These are phyloP conservation scores for Drosophila melanica DNA, from an alignment of 1,140 invertebrate genomes.

Conservation along the genomic window DNA sequence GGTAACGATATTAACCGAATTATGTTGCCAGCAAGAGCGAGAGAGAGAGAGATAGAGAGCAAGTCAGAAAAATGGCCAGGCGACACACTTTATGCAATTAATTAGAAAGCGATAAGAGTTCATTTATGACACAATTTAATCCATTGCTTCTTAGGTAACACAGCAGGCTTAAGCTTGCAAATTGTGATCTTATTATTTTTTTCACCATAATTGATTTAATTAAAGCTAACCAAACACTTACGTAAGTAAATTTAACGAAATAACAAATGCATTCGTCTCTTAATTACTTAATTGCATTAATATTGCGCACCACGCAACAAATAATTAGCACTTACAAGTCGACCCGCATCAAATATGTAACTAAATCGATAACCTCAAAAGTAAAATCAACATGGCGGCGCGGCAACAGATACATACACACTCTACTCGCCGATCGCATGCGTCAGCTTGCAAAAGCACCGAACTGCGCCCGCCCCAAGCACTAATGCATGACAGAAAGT, in stretches of 20 bases:
- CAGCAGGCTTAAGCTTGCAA: not conserved
- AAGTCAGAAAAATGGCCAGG: not conserved
- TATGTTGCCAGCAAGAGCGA: not conserved
- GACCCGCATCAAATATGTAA: not conserved
- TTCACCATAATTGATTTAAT: no score
- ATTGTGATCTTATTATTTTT: not conserved
- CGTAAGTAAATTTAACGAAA: not conserved
- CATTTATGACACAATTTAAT: no score
- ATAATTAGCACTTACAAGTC: not conserved
- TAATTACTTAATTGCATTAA: not conserved
- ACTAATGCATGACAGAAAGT: slow-evolving; percentile 7
- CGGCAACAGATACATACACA: slow-evolving; percentile 60
- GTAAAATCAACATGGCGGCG: slow-evolving; percentile 66
- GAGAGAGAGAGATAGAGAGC: not conserved
- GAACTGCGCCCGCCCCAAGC: slow-evolving; percentile 1
- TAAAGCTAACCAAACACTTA: not conserved
- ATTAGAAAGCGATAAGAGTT: no score
- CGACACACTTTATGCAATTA: no score
- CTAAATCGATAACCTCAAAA: slow-evolving; percentile 64
- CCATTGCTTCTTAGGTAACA: no score
- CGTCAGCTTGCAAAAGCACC: slow-evolving; percentile 56
- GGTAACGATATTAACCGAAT: slow-evolving; percentile 12
- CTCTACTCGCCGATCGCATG: slow-evolving; percentile 58
- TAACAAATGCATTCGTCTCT: not conserved
- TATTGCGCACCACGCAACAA: not conserved